Conservation (phyloP, 1,140 invertebrate genomes). For the Nilaparvata lugens region DNA sequence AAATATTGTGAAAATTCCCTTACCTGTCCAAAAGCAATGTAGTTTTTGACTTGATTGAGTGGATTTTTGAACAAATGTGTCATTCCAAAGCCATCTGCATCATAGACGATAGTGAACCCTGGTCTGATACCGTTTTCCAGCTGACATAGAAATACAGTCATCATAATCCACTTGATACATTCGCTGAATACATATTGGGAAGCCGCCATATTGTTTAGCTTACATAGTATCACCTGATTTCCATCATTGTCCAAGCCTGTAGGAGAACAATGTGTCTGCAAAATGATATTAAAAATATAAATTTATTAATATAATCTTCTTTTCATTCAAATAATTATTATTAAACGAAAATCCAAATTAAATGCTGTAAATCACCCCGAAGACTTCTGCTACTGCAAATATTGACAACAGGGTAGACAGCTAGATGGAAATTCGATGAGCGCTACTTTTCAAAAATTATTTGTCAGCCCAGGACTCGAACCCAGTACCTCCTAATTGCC, state of each 20-base stretch:
- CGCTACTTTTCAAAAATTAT: too few species aligned
- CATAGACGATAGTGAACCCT: constrained; percentile 26
- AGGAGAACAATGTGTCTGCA: constrained; percentile 21
- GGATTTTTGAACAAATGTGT: constrained; percentile 22
- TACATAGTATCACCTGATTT: constrained; percentile 22
- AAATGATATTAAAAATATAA: background rate
- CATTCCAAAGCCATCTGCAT: constrained; percentile 24
- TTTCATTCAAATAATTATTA: too few species aligned
- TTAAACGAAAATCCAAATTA: too few species aligned
- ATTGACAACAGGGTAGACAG: too few species aligned
- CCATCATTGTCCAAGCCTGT: constrained; percentile 19
- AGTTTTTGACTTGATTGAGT: constrained; percentile 19
- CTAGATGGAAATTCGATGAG: too few species aligned
- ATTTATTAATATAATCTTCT: too few species aligned
- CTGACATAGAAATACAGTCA: constrained; percentile 20
- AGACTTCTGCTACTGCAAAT: too few species aligned
- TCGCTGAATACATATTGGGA: constrained; percentile 46
- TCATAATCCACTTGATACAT: constrained; percentile 24
- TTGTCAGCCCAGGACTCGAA: too few species aligned
- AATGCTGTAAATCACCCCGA: too few species aligned
- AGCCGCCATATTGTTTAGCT: constrained; percentile 33
- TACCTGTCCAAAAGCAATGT: constrained; percentile 23
- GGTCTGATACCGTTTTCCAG: constrained; percentile 20
- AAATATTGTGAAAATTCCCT: too few species aligned
- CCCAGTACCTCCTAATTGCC: too few species aligned